A percentile compares a stretch with the other conserved stretches of the same genome.
Evolutionary conservation across 53 echinoderm and acorn worm genomes (phyloP).

Genomic region (Henricia sp.): DNA sequence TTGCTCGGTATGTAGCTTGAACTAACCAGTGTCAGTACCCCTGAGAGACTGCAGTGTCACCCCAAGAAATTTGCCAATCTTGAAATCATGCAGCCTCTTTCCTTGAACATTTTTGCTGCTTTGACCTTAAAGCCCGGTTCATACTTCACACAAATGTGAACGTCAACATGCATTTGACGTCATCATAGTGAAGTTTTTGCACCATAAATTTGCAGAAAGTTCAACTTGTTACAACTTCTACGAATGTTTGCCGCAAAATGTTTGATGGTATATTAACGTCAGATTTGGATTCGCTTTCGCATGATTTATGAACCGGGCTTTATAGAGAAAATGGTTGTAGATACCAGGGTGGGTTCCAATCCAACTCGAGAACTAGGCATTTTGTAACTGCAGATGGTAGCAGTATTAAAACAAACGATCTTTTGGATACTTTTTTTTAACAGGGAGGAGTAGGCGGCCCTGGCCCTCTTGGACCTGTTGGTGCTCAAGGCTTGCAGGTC

Average conservation of each 20-base stretch:
- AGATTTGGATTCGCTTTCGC: background rate
- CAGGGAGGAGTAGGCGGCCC: slow-evolving; percentile 1
- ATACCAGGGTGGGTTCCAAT: background rate
- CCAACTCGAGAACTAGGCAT: background rate
- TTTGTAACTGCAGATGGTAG: background rate
- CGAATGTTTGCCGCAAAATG: background rate
- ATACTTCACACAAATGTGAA: no score
- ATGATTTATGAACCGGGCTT: background rate
- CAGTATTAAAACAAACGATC: background rate
- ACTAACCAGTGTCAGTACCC: no score
- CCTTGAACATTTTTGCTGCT: no score
- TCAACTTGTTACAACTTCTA: background rate
- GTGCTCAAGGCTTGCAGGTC: background rate
- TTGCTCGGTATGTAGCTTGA: no score
- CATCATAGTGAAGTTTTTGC: no score
- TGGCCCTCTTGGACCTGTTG: background rate
- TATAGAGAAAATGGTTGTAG: background rate
- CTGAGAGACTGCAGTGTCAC: no score
- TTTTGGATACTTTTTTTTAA: background rate
- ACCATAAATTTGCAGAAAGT: no score
- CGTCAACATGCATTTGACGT: no score
- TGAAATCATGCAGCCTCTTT: no score
- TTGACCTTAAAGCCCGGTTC: no score
- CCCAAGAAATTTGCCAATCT: no score
- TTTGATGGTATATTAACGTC: no score